A percentile compares a stretch with the other conserved stretches of the same genome.
These are phyloP conservation scores for Hypsopygia costalis DNA, from an alignment of 2,888 invertebrate genomes.

Conservation along the genomic window DNA sequence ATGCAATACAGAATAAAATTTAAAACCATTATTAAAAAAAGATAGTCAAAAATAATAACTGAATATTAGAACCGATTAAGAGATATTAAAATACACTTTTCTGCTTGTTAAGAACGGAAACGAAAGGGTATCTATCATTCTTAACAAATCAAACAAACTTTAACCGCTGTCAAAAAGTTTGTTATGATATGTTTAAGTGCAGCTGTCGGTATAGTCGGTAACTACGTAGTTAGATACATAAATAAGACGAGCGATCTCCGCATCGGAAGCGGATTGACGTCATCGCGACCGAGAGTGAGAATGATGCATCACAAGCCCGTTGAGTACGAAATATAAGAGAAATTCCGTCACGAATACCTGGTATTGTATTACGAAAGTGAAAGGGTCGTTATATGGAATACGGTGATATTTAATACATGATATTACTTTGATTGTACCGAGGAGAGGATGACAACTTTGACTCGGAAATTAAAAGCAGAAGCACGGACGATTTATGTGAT, in stretches of 20 bases:
- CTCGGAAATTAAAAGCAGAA: too few species aligned
- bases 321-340: slow-evolving; percentile 6
- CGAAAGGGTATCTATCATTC: too few species aligned
- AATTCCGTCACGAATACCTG: slow-evolving; percentile 1
- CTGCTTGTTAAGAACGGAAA: too few species aligned
- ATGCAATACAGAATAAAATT: too few species aligned
- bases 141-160: neutral
- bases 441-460: too few species aligned
- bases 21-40: too few species aligned
- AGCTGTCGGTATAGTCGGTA: slow-evolving; percentile 14
- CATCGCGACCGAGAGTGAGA: slow-evolving; percentile 18
- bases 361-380: slow-evolving; percentile 11
- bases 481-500: too few species aligned
- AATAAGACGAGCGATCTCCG: slow-evolving; percentile 20
- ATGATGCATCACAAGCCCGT: slow-evolving; percentile 24
- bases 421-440: neutral
- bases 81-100: too few species aligned
- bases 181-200: neutral
- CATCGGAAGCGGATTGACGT: slow-evolving; percentile 15
- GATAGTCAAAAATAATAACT: too few species aligned
- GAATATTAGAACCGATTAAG: too few species aligned
- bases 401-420: neutral
- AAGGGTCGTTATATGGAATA: slow-evolving; percentile 10
- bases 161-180: neutral
- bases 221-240: slow-evolving; percentile 19